Evolutionary conservation across 2,113 vertebrate genomes (phyloP), one percentile per base, ranked within the genome.

Genomic region (Casuarius casuarius): DNA sequence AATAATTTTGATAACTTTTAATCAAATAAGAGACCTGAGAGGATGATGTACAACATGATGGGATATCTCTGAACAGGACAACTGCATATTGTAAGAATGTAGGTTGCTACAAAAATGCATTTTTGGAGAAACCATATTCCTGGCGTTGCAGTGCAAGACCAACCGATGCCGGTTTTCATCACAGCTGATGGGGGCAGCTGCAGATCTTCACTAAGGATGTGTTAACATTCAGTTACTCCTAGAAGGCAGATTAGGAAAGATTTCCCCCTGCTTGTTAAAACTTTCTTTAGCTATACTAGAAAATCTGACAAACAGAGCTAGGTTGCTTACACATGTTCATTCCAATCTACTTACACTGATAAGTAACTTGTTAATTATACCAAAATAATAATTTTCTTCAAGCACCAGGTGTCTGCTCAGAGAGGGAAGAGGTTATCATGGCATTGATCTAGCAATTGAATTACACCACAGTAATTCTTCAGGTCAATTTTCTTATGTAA

Each of bases 401-500:
- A 38, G 35, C 5, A 0, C 29, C 44, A 72, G 46, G 58, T 52
- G 18, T 3, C 35, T 42, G 38, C 28, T 7, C 1, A 1, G 18
- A 21, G 52, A 20, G 22, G 46, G 26, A 28, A 16, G 54, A 28
- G n/a, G 31, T 62, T n/a, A 25, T 49, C 54, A 3, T 0, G 0
- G 54, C 68, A 11, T 5, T 0, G 33, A 21, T n/a, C 52, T 29
- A 3, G 0, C 56, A 48, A 12, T 7, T n/a, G 12, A 77, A 40
- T 22, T 7, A 6, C 2, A 3, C 35, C 42, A 23, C 65, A 51
- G 81, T 19, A 6, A 12, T 16, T 31, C 51, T 48, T 19, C 8
- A 1, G 59, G 13, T 40, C 70, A 14, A 3, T 74, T 46, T 42
- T 25, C 61, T 13, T 8, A 22, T 35, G 48, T 26, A 48, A 68